A percentile compares a stretch with the other conserved stretches of the same genome.
These are phyloP conservation scores for Catharus fuscescens DNA, from an alignment of 2,113 vertebrate genomes.

Conservation along the genomic window DNA sequence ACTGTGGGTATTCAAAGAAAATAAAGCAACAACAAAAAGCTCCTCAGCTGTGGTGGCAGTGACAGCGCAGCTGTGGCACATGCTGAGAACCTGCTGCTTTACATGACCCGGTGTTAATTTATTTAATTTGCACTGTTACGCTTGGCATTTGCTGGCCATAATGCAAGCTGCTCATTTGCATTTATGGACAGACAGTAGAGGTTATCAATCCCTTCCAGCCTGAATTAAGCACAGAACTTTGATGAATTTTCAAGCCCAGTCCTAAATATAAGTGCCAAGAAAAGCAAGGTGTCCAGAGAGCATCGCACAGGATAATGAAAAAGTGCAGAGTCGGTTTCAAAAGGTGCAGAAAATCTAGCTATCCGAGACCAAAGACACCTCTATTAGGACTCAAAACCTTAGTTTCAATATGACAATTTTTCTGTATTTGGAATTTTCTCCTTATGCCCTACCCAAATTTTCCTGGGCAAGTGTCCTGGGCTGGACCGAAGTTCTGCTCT, in stretches of 20 bases:
- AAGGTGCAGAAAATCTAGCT: background rate
- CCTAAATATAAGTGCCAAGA: background rate
- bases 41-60: background rate
- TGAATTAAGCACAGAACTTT: background rate
- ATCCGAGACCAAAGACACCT: background rate
- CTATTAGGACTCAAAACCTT: background rate
- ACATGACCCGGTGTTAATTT: background rate
- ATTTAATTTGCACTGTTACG: background rate
- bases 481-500: background rate
- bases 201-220: background rate
- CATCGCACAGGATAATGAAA: background rate
- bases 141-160: background rate
- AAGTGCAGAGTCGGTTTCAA: rapidly evolving
- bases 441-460: background rate
- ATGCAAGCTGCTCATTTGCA: background rate
- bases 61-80: background rate
- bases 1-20: background rate
- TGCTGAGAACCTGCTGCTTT: background rate
- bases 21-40: background rate
- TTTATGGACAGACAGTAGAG: background rate
- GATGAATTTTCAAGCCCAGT: background rate
- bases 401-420: background rate
- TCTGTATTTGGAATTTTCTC: background rate
- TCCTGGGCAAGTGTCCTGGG: background rate
- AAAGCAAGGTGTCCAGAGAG: background rate